Evolutionary conservation across 2,797 vertebrate genomes (phyloP), one percentile per base, ranked within the genome.

Genomic region (Danio albolineatus): DNA sequence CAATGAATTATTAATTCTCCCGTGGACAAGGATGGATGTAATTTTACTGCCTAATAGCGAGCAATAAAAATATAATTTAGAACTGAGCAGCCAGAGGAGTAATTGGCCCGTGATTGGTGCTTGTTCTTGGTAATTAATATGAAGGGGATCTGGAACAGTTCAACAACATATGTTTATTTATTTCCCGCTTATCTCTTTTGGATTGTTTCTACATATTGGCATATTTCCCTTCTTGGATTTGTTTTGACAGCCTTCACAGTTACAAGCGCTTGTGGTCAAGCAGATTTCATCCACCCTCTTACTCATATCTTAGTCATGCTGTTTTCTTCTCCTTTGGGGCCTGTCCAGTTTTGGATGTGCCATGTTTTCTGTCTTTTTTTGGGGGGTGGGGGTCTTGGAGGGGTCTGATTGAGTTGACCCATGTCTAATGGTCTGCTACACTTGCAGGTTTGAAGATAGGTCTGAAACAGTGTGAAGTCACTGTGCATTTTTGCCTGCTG

Each of bases 1-100:
- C 57, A 36, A 57, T 85, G 66, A 85, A 79, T 81, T 76, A 83
- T 85, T 85, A 67, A 83, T 83, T 60, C 53, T 75, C 19, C 38
- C 5, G 16, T 78, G 53, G 62, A 78, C 74, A 81, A 41, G 41
- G 78, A 80, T 84, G 76, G 65, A 82, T 84, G 60, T 72, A 44
- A 79, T 84, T 76, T 66, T 81, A 65, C 53, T 16, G 13, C 65
- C 56, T 70, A 76, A 75, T 56, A 62, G 76, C 8, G 10, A 73
- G 75, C 72, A 59, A 74, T 80, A 82, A 80, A 80, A 82, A 57
- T 46, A 74, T 73, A 80, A 80, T 73, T 80, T 64, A 28, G 36
- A 57, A 76, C 39, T 65, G 70, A 69, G 77, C 54, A 60, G 67
- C 60, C n/a, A 67, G 53, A 73, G 39, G 49, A 79, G 71, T 80